Evolutionary conservation across 2,888 invertebrate species (phyloP).

Genomic region (Drosophila infuscata): DNA sequence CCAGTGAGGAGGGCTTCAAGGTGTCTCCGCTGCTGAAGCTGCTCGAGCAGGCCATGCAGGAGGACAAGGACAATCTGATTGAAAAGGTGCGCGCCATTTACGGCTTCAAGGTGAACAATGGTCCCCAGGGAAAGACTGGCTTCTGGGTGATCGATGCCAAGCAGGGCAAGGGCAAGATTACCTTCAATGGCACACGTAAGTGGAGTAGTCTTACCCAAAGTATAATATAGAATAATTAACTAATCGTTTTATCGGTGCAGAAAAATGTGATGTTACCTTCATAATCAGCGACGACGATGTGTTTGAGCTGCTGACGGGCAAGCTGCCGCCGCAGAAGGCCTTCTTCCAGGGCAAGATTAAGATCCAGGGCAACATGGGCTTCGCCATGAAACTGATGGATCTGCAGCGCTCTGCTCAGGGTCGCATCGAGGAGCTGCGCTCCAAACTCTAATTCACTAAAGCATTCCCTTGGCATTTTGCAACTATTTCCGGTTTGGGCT

Average conservation of each 20-base stretch:
- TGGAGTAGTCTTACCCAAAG: background rate
- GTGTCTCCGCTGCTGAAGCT: slow-evolving; percentile 92
- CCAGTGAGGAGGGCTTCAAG: slow-evolving; percentile 88
- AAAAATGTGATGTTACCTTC: slow-evolving; percentile 95
- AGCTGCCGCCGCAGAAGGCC: slow-evolving; percentile 97
- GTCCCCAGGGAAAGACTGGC: slow-evolving; percentile 90
- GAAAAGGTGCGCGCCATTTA: slow-evolving; percentile 95
- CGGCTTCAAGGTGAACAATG: slow-evolving; percentile 94
- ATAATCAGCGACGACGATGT: slow-evolving; percentile 95
- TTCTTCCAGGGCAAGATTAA: slow-evolving; percentile 98
- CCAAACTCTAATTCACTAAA: slow-evolving; percentile 88
- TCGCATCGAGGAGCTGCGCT: slow-evolving; percentile 90
- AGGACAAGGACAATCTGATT: slow-evolving; percentile 92
- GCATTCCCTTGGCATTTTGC: slow-evolving; percentile 17
- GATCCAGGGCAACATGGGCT: slow-evolving; percentile 97
- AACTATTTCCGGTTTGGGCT: slow-evolving; percentile 24
- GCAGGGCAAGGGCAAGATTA: slow-evolving; percentile 94
- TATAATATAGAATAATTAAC: slow-evolving; percentile 10
- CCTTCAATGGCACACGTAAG: slow-evolving; percentile 89
- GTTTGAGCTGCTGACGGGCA: slow-evolving; percentile 94
- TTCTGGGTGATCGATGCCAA: slow-evolving; percentile 97
- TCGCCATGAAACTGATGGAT: slow-evolving; percentile 97
- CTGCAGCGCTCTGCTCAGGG: slow-evolving; percentile 91
- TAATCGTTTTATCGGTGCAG: slow-evolving; percentile 78
- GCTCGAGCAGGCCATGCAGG: slow-evolving; percentile 92